Base-by-base conservation (phyloP, 2,888 invertebrate genomes). In the Rhodophaea formosa region DNA sequence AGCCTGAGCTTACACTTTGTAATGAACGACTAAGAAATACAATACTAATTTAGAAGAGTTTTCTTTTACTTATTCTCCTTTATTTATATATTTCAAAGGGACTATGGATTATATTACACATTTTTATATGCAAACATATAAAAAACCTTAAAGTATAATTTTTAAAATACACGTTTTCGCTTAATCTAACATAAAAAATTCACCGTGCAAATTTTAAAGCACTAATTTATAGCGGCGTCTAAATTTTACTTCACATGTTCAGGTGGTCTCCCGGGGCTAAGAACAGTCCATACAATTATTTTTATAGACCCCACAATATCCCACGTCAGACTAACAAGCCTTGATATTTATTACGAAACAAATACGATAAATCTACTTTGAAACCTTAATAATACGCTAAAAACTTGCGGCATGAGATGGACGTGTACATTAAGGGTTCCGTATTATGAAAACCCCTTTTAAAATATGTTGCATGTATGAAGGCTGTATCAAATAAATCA, bases 341-440 rank as follows among this genome's bases (percentile, higher is more conserved):
- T 15, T 46, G 32, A 56, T 59, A 56, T 57, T 46, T 44, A 45
- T 78, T 71, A 75, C 72, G 67, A 71, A 75, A 76, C 79, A 80
- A 79, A 81, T 59, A 75, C 71, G 66, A 83, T 85, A 82, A 84
- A 84, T 84, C 76, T 64, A 66, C 58, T 71, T 72, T 75, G 79
- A 77, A 79, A 72, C 69, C 67, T 76, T 79, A 79, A 82, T 82
- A 77, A 77, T 67, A 78, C 55, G 53, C 43, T 14, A 53, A 53
- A 53, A 53, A 44, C 17, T 23, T 23, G 23, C 5, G 23, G 23
- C 23, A 23, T 23, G 23, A 23, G 23, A 3, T 5, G 23, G 5
- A 23, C 23, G 2, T 23, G 23, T 23, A 23, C 23, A 23, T 23
- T 3, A 23, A 23, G 23, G 23, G 23, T 23, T 23, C 23, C 23